These are phyloP conservation scores for Drosophila mauritiana DNA, from an alignment of 1,140 invertebrate species.

Conservation along the genomic window DNA sequence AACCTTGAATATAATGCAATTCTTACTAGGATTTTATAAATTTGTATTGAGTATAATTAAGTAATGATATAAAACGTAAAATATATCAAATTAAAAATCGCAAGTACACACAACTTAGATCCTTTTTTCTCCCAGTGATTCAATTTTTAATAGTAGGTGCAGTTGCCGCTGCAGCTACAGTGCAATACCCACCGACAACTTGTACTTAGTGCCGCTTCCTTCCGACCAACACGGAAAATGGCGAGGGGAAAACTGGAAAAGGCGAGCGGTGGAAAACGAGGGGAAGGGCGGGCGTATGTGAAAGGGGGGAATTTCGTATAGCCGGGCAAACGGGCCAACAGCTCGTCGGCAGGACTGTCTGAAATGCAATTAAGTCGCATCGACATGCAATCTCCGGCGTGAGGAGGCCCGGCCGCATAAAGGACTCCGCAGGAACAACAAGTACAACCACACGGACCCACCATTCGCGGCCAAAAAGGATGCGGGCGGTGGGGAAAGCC, in stretches of 20 bases:
- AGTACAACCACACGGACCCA: slow-evolving; percentile 31
- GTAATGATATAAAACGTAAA: neutral
- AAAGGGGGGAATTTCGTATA: slow-evolving; percentile 18
- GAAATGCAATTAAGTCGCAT: slow-evolving; percentile 81
- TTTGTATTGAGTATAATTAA: too few relatives aligned
- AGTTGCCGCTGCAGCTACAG: slow-evolving; percentile 19
- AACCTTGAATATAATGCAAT: too few relatives aligned
- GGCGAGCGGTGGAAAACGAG: slow-evolving; percentile 4
- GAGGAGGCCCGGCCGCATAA: slow-evolving; percentile 26
- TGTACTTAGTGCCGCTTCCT: slow-evolving; percentile 74
- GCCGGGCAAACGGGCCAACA: slow-evolving; percentile 18
- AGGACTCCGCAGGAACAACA: slow-evolving; percentile 49
- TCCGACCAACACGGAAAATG: slow-evolving; percentile 60
- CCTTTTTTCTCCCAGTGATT: neutral
- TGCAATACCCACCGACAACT: slow-evolving; percentile 57
- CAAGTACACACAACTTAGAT: too few relatives aligned
- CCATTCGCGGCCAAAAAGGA: slow-evolving; percentile 36
- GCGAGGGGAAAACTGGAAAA: slow-evolving; percentile 5
- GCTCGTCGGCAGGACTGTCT: slow-evolving; percentile 75
- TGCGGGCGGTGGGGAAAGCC: slow-evolving; percentile 34
- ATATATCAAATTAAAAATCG: neutral
- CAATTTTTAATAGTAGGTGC: slow-evolving; percentile 2
- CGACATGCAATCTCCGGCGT: slow-evolving; percentile 80
- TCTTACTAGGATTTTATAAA: too few relatives aligned
- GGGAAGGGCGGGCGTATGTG: slow-evolving; percentile 27